These are phyloP conservation scores for Kryptopterus vitreolus DNA, from an alignment of 2,797 vertebrate species.

Conservation along the genomic window DNA sequence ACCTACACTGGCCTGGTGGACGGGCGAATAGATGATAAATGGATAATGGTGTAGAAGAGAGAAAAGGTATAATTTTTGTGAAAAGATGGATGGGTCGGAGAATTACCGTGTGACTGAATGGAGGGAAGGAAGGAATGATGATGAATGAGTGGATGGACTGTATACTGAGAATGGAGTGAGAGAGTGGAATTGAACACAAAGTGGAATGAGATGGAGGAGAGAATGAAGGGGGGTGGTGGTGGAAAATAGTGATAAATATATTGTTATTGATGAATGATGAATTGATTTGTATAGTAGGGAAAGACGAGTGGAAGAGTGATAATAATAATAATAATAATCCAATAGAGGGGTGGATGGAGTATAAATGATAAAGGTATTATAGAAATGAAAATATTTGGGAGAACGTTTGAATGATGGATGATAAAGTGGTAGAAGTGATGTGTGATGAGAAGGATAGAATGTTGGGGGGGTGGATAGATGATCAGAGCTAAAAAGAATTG, in stretches of 20 bases:
- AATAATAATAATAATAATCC: too few relatives aligned
- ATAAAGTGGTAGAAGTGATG: too few relatives aligned
- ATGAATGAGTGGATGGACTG: not conserved
- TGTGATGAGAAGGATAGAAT: too few relatives aligned
- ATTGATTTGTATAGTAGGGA: too few relatives aligned
- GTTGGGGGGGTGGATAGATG: too few relatives aligned
- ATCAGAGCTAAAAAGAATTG: too few relatives aligned
- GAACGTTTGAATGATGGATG: too few relatives aligned
- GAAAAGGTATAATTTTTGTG: not conserved
- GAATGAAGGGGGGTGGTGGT: not conserved
- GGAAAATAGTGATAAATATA: too few relatives aligned
- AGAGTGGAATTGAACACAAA: not conserved
- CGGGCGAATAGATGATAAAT: slow-evolving; percentile 2
- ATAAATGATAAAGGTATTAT: not conserved
- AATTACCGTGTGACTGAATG: not conserved
- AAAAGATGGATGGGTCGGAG: not conserved
- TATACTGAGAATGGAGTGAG: not conserved
- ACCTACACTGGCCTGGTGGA: not conserved
- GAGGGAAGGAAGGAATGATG: not conserved
- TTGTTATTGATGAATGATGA: too few relatives aligned
- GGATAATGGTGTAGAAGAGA: not conserved
- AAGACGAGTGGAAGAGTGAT: too few relatives aligned
- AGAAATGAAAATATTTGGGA: too few relatives aligned
- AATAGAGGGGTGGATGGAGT: not conserved
- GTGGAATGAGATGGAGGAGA: not conserved